phyloP scores from a whole-genome alignment of 2,888 invertebrate genomes.

The Emesis furor region DNA sequence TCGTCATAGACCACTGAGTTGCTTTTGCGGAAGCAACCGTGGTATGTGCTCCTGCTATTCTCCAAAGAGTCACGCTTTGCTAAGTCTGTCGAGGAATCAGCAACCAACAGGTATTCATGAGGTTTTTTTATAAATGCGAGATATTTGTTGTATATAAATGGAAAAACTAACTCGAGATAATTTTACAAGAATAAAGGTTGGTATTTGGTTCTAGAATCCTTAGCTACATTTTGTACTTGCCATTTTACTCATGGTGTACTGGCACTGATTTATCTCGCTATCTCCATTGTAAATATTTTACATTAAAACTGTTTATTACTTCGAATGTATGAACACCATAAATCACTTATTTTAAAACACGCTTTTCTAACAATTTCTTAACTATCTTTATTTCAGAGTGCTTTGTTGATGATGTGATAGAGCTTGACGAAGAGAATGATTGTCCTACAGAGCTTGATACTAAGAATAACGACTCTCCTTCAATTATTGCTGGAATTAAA shows the following conservation, averaged over 20 bases:
- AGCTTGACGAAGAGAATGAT: no score
- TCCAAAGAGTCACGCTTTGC: conserved; percentile 3
- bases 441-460: not conserved
- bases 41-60: conserved; percentile 17
- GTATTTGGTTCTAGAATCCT: not conserved
- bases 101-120: conserved; percentile 11
- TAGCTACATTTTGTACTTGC: not conserved
- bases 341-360: not conserved
- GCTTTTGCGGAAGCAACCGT: conserved; percentile 14
- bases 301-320: not conserved
- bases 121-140: not conserved
- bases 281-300: not conserved
- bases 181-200: no score
- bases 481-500: no score
- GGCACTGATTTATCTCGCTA: no score
- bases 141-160: not conserved
- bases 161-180: not conserved
- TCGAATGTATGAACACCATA: not conserved
- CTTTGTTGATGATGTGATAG: not conserved
- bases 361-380: not conserved
- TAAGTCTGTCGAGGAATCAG: conserved; percentile 8
- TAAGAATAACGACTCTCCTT: no score
- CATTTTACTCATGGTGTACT: not conserved
- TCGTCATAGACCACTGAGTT: conserved; percentile 16
- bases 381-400: not conserved